These are phyloP conservation scores for Microplitis demolitor DNA, from an alignment of 1,140 invertebrate genomes.

Conservation along the genomic window DNA sequence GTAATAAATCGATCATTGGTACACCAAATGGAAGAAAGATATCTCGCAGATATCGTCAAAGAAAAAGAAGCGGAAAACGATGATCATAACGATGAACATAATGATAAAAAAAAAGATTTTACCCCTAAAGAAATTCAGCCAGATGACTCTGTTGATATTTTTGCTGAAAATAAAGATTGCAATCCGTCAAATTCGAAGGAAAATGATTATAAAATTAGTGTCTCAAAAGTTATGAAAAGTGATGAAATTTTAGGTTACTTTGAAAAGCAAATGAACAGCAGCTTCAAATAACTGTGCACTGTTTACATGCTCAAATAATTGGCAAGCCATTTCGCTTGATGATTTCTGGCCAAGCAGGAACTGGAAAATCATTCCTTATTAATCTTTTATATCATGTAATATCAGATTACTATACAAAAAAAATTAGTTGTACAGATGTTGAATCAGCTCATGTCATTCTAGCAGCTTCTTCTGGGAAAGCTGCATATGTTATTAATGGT, in stretches of 20 bases:
- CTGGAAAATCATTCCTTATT: slow-evolving; percentile 35
- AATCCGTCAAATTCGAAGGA: slow-evolving; percentile 34
- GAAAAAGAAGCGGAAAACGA: too few species aligned
- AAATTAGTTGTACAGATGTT: slow-evolving; percentile 17
- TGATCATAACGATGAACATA: too few species aligned
- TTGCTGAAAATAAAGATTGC: background rate
- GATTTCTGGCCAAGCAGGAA: slow-evolving; percentile 34
- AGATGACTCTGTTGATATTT: too few species aligned
- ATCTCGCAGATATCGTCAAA: too few species aligned
- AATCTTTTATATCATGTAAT: slow-evolving; percentile 29
- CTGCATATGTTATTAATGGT: slow-evolving; percentile 46
- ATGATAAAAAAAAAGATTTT: too few species aligned
- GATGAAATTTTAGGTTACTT: background rate
- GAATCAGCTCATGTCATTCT: slow-evolving; percentile 36
- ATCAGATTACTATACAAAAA: slow-evolving; percentile 29
- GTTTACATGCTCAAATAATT: slow-evolving; percentile 3
- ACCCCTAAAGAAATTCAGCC: too few species aligned
- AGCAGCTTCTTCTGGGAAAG: slow-evolving; percentile 47
- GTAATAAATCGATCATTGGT: too few species aligned
- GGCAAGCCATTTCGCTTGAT: slow-evolving; percentile 24
- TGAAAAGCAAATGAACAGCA: slow-evolving; percentile 12
- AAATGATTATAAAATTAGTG: slow-evolving; percentile 44
- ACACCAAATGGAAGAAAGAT: too few species aligned
- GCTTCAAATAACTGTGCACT: slow-evolving; percentile 10
- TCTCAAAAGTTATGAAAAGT: too few species aligned